Conservation (phyloP, 2,797 vertebrate genomes). For the Vespertilio murinus region DNA sequence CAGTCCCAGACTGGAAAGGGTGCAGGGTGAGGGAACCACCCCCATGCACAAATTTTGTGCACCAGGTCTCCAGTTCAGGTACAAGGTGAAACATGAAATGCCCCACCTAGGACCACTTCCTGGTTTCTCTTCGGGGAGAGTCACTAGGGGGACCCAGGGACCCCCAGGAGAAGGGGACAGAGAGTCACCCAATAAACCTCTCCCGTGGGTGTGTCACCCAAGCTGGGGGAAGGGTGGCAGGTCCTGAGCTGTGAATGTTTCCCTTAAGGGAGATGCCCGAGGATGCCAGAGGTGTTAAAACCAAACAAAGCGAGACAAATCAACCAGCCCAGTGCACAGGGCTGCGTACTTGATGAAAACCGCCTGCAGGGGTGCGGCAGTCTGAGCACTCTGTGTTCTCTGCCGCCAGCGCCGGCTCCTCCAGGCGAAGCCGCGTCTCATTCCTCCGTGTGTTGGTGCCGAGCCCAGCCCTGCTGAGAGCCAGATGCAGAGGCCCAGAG, state of each 20-base stretch:
- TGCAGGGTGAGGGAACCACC: too few species aligned
- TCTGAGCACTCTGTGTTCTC: too few species aligned
- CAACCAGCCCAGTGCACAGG: accelerated
- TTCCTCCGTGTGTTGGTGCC: neutral
- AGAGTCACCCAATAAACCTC: neutral
- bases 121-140: neutral
- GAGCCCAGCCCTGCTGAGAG: neutral
- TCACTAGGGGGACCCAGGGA: neutral
- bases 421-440: neutral
- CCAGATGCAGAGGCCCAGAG: neutral
- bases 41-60: too few species aligned
- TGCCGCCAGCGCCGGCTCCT: neutral
- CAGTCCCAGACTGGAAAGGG: too few species aligned
- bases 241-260: neutral
- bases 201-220: neutral
- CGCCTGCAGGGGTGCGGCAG: neutral
- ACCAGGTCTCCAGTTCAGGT: neutral
- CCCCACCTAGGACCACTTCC: neutral
- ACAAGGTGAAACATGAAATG: neutral
- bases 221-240: neutral
- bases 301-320: neutral
- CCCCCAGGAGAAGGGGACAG: neutral
- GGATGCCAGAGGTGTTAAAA: neutral
- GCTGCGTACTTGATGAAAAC: neutral
- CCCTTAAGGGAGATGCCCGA: neutral